Evolutionary conservation across 2,797 vertebrate genomes (phyloP), one percentile per base, ranked within the genome.

Genomic region (Menidia menidia): DNA sequence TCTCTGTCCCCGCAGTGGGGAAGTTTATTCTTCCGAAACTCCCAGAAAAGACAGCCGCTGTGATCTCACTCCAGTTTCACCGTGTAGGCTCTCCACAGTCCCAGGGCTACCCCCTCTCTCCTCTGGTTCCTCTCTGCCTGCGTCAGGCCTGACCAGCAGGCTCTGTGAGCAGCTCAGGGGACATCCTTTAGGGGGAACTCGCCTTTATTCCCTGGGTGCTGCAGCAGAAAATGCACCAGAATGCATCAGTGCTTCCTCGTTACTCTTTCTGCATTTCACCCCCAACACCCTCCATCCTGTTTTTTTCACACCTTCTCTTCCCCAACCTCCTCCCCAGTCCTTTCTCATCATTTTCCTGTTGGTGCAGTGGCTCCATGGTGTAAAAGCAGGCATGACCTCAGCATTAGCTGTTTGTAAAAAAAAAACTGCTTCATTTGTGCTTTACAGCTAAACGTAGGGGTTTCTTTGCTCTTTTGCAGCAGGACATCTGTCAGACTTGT

Each of bases 181-280:
- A 84, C 78, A 61, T 84, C 80, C 75, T 83, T 83, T 61, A 75
- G 68, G 78, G 78, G 66, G 57, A 69, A 71, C 83, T 77, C 63
- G 31, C 78, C 81, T 78, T 74, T 88, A 88, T 92, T 94, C 92
- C 89, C 91, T 76, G 30, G 88, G 75, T 92, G 92, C 90, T 93
- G 92, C 91, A 91, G 92, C 86, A 93, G 78, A 91, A 91, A 87
- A 90, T 92, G 91, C 84, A 44, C 89, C 87, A 92, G 77, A 91
- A 91, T 91, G 86, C 92, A 92, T 89, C 90, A 90, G 86, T 88
- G 70, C 77, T 80, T 88, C 68, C 78, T 80, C n/a, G 2, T 61
- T 59, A 59, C 72, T 45, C 3, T 58, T 60, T 1, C 53, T 71
- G 50, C 57, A 53, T 15, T 1, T 63, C 57, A 57, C 59, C 57